A percentile compares a stretch with the other conserved stretches of the same genome.
phyloP scores from a whole-genome alignment of 1,140 invertebrate genomes.

The Sarcophaga peregrina region DNA sequence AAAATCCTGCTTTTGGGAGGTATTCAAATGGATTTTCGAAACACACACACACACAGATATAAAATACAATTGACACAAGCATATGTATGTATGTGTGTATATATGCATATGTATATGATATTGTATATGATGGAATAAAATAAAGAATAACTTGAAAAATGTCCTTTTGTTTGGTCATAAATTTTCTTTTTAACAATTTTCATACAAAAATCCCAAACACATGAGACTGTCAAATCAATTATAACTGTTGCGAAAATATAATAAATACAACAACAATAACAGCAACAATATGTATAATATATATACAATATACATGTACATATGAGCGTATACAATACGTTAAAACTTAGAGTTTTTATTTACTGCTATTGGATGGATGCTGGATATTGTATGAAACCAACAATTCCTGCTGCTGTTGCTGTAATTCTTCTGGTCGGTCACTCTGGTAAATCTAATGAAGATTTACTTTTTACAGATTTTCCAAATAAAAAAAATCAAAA shows the following conservation, averaged over 20 bases:
- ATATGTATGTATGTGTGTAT: neutral
- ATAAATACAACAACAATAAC: slow-evolving; percentile 7
- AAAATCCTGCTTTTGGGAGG: no score
- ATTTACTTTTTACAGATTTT: slow-evolving; percentile 22
- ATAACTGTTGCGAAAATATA: slow-evolving; percentile 27
- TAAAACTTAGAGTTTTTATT: slow-evolving; percentile 25
- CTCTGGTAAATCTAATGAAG: slow-evolving; percentile 26
- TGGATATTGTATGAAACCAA: neutral
- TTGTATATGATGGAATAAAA: neutral
- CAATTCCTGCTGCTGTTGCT: neutral
- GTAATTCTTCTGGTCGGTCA: slow-evolving; percentile 22
- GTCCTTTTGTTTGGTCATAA: slow-evolving; percentile 24
- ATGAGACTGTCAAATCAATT: slow-evolving; percentile 27
- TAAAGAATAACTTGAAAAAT: slow-evolving; percentile 22
- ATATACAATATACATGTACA: neutral
- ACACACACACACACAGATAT: no score
- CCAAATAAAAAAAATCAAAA: neutral
- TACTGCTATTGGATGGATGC: neutral
- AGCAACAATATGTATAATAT: neutral
- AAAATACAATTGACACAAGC: neutral
- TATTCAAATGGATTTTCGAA: no score
- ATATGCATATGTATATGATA: no score
- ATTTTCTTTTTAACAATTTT: slow-evolving; percentile 28
- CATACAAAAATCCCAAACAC: slow-evolving; percentile 16
- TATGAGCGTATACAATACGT: neutral